Conservation (phyloP, 2,888 invertebrate species). For the Drosophila phalerata region DNA sequence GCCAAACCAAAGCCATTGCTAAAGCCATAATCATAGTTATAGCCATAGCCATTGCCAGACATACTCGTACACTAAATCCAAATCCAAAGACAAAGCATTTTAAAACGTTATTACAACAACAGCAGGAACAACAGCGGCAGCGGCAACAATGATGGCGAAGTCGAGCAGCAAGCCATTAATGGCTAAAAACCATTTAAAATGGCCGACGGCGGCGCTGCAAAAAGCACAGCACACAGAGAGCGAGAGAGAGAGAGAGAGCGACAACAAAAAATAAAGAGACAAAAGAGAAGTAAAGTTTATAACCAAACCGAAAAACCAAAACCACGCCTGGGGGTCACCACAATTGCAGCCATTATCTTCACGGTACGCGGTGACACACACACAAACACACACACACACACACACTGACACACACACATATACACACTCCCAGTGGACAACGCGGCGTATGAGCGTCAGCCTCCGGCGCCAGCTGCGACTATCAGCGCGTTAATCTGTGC, state of each 20-base stretch:
- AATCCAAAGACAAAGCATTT: constrained; percentile 73
- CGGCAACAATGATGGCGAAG: constrained; percentile 28
- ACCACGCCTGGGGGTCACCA: constrained; percentile 80
- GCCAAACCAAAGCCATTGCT: constrained; percentile 18
- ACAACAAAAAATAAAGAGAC: constrained; percentile 34
- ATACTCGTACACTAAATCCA: constrained; percentile 48
- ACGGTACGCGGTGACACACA: constrained; percentile 57
- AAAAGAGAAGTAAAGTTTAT: constrained; percentile 73
- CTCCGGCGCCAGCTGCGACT: constrained; percentile 67
- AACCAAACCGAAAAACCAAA: constrained; percentile 77
- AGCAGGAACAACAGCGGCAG: constrained; percentile 13
- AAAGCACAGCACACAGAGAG: constrained; percentile 38
- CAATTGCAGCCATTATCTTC: constrained; percentile 81
- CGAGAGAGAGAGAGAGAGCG: constrained; percentile 4
- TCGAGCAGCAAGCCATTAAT: constrained; percentile 66
- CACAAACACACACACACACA: constrained; percentile 26
- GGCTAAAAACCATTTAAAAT: constrained; percentile 78
- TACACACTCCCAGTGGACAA: constrained; percentile 34
- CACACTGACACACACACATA: constrained; percentile 19
- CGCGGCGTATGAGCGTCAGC: constrained; percentile 68
- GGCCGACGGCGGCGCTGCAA: constrained; percentile 69
- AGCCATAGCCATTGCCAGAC: constrained; percentile 30
- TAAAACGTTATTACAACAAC: constrained; percentile 79
- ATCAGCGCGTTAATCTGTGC: constrained; percentile 75
- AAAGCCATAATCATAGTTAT: constrained; percentile 28